These are phyloP conservation scores for Chitala chitala DNA, from an alignment of 2,113 vertebrate genomes.

Conservation along the genomic window DNA sequence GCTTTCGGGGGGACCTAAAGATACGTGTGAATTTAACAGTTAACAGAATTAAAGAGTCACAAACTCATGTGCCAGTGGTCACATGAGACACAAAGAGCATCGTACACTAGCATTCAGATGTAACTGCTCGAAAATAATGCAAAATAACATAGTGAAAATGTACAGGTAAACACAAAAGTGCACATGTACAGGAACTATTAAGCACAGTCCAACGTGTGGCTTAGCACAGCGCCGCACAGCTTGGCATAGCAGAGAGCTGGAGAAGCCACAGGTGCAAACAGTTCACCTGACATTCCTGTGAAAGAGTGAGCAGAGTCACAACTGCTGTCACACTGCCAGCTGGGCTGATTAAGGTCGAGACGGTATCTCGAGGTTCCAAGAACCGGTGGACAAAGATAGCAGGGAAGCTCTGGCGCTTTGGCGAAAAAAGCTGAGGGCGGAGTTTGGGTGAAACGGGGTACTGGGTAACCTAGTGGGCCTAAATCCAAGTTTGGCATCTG, in stretches of 20 bases:
- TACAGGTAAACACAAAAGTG: neutral
- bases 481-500: conserved; percentile 65
- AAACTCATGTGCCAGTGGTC: neutral
- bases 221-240: neutral
- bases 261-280: neutral
- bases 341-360: neutral
- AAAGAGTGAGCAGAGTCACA: neutral
- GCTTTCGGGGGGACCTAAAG: neutral
- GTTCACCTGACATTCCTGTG: conserved; percentile 10
- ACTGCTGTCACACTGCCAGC: neutral
- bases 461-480: conserved; percentile 30
- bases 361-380: neutral
- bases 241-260: neutral
- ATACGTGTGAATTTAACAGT: neutral
- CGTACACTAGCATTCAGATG: neutral
- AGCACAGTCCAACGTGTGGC: neutral
- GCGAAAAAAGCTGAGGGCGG: neutral
- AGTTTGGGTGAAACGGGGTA: neutral
- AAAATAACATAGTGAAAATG: neutral
- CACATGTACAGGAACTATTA: neutral
- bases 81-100: neutral
- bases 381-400: neutral
- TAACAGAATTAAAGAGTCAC: neutral
- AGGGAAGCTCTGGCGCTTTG: neutral
- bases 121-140: neutral